Base-by-base conservation (phyloP, 2,113 vertebrate species). In the Labeo rohita region DNA sequence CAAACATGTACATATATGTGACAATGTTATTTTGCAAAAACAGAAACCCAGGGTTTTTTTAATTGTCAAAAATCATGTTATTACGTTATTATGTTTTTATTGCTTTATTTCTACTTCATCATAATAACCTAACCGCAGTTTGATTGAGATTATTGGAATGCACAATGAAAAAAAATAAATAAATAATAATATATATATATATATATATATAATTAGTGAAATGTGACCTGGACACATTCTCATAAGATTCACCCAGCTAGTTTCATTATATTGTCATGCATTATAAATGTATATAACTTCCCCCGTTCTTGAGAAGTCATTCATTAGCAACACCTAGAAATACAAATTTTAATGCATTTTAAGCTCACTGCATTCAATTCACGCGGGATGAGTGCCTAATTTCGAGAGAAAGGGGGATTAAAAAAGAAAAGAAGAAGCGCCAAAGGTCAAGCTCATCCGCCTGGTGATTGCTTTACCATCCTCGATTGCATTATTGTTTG, bases 401-500 rank as follows among this genome's bases (percentile, higher is more conserved):
- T 63, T 15, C 15, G 9, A 45, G 18, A 43, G 70, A 45, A 21
- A 61, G 16, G 5, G 11, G 21, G 7, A n/a, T 47, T 52, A n/a
- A 21, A 70, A 68, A 47, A 47, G 56, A 68, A 47, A 34, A 54
- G 18, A 56, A 45, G 7, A 45, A 18, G 18, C 34, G 6, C 65
- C 77, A 86, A 86, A 86, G 85, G 85, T 86, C 85, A 86, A 86
- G 85, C 65, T 54, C 52, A 56, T 80, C 76, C 45, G 39, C 85
- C 52, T 39, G 16, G 43, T 78, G 54, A 61, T 74, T 45, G 45
- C 23, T 70, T 72, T 54, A 10, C 43, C 77, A 15, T 86, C 66
- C 85, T 81, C 68, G n/a, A 86, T 86, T 81, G 80, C 78, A 72
- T 85, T 80, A 86, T 74, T 86, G 54, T 70, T 80, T 86, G 85